These are phyloP conservation scores for Seira sanloemensis DNA, from an alignment of 2,888 invertebrate species.

Conservation along the genomic window DNA sequence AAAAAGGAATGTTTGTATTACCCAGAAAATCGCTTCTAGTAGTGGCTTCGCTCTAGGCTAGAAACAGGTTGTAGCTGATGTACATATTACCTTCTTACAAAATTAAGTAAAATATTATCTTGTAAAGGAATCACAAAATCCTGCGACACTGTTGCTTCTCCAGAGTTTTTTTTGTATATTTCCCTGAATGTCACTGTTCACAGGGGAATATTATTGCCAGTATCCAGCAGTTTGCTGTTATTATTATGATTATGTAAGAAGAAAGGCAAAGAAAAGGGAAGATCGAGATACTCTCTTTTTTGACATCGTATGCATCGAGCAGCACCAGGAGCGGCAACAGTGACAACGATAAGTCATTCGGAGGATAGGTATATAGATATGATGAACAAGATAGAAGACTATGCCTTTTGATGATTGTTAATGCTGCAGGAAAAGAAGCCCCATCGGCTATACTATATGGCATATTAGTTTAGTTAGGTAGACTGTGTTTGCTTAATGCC, in stretches of 20 bases:
- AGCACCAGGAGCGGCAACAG: conserved; percentile 1
- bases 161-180: neutral
- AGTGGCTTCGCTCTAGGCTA: neutral
- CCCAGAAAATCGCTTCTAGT: no score
- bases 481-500: neutral
- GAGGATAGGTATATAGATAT: neutral
- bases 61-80: neutral
- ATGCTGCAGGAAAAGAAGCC: conserved; percentile 1
- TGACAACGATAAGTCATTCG: neutral
- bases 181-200: neutral
- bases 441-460: neutral
- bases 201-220: conserved; percentile 2
- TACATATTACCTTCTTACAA: neutral
- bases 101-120: neutral
- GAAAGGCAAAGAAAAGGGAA: neutral
- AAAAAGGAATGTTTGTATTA: no score
- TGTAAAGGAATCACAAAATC: neutral
- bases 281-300: neutral
- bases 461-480: neutral
- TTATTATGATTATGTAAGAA: conserved; percentile 6
- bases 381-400: neutral
- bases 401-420: conserved; percentile 4
- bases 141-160: neutral
- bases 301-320: neutral
- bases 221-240: conserved; percentile 6